Conservation (phyloP, 1,140 invertebrate genomes). For the Thalassaphorura encarpata region DNA sequence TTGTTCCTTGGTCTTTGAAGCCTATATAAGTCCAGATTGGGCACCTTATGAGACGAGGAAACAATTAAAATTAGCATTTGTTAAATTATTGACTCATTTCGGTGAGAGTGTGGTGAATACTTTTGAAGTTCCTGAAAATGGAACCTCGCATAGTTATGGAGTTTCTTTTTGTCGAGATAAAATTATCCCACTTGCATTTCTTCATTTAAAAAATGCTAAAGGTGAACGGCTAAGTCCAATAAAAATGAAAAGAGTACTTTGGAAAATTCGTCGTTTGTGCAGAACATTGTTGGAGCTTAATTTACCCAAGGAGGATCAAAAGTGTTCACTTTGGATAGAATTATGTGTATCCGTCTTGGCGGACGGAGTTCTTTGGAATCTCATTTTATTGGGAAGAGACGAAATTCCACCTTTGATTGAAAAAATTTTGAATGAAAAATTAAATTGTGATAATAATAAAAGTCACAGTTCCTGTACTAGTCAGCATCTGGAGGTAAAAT, state of each 20-base stretch:
- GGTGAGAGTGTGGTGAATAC: slow-evolving; percentile 1
- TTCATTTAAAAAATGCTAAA: slow-evolving; percentile 2
- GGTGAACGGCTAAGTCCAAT: neutral
- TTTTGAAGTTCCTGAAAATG: neutral
- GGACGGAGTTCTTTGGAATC: slow-evolving; percentile 29
- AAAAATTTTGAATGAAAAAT: neutral
- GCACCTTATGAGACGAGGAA: slow-evolving; percentile 25
- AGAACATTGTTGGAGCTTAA: slow-evolving; percentile 5
- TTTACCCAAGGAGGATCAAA: slow-evolving; percentile 15
- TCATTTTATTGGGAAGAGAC: slow-evolving; percentile 21
- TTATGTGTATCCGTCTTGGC: slow-evolving; percentile 24
- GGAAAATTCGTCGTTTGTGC: slow-evolving; percentile 10
- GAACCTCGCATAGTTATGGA: slow-evolving; percentile 2
- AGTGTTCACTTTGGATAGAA: slow-evolving; percentile 28
- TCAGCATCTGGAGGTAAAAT: neutral
- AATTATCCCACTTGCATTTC: slow-evolving; percentile 22
- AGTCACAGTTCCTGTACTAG: neutral
- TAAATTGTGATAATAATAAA: neutral
- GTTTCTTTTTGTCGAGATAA: slow-evolving; percentile 10
- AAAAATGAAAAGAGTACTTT: neutral
- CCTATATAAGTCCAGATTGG: slow-evolving; percentile 23
- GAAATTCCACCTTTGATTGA: slow-evolving; percentile 20
- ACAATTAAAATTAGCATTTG: slow-evolving; percentile 18
- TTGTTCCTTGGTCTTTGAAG: slow-evolving; percentile 21
- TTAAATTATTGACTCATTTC: slow-evolving; percentile 18